These are phyloP conservation scores for Platichthys flesus DNA, from an alignment of 2,113 vertebrate species.

Conservation along the genomic window DNA sequence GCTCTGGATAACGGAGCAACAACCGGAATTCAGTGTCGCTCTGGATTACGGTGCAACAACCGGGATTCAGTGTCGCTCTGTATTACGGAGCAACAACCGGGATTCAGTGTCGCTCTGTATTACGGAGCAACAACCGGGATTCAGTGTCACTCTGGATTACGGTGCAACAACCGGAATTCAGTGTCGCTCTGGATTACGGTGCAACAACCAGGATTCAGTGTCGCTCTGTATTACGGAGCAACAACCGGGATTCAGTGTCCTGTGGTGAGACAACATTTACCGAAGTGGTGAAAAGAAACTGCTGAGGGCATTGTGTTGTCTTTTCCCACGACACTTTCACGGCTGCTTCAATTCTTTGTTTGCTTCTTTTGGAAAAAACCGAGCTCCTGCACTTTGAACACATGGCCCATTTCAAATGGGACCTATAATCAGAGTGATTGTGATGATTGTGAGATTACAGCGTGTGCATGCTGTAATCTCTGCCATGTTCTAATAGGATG, in stretches of 20 bases:
- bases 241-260: constrained; percentile 34
- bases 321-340: background rate
- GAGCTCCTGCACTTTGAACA: constrained; percentile 15
- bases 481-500: background rate
- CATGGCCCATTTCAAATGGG: constrained; percentile 21
- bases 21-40: constrained; percentile 38
- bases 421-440: constrained; percentile 31
- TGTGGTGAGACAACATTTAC: constrained; percentile 39
- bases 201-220: constrained; percentile 32
- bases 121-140: constrained; percentile 10
- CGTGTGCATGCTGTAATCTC: background rate
- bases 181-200: too few relatives aligned
- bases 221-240: background rate
- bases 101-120: background rate
- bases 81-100: background rate
- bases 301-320: constrained; percentile 19
- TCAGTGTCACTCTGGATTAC: constrained; percentile 7
- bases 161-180: too few relatives aligned
- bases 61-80: constrained; percentile 31
- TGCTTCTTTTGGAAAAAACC: background rate
- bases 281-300: constrained; percentile 25
- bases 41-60: too few relatives aligned
- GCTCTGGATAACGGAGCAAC: too few relatives aligned
- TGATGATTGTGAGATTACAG: background rate
- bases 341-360: background rate